Conservation (phyloP, 2,797 vertebrate genomes). For the Sebastes hubbsi region DNA sequence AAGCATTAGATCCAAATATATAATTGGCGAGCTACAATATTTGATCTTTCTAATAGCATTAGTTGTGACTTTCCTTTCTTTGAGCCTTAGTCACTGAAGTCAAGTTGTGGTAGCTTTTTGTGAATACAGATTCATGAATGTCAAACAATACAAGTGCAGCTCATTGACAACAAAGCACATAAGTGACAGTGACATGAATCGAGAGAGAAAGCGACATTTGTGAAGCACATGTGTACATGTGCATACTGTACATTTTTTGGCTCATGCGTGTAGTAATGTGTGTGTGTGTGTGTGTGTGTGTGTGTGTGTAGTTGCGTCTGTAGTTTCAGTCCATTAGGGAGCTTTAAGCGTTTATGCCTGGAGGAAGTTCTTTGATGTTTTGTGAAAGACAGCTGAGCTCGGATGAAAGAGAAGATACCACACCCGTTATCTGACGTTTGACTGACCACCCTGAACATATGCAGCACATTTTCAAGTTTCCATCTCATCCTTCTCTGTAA, state of each 20-base stretch:
- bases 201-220: background rate
- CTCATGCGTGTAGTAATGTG: background rate
- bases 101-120: background rate
- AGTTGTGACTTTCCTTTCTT: background rate
- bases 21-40: background rate
- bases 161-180: background rate
- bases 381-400: constrained; percentile 40
- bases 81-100: background rate
- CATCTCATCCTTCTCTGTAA: background rate
- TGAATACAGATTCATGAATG: background rate
- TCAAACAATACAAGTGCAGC: background rate
- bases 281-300: background rate
- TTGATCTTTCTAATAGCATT: background rate
- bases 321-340: constrained; percentile 28
- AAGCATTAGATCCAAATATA: background rate
- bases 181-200: background rate
- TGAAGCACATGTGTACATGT: background rate
- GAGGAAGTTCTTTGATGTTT: constrained; percentile 57
- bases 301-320: background rate
- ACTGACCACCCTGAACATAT: constrained; percentile 33
- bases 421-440: constrained; percentile 28
- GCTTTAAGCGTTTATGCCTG: constrained; percentile 22
- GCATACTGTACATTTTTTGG: background rate
- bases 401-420: constrained; percentile 46
- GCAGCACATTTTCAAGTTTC: constrained; percentile 10